phyloP scores from a whole-genome alignment of 2,113 vertebrate species.

The zebrafish (Danio rerio) region GRCz12tu NC_133190.1:18380001-18380500 shows the following conservation, averaged over 20 bases:
- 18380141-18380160: slow-evolving; percentile 60
- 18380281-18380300: not conserved
- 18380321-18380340: not conserved
- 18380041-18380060: slow-evolving; percentile 29
- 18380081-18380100: slow-evolving; percentile 65
- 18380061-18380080: slow-evolving; percentile 58
- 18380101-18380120: slow-evolving; percentile 67
- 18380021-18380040: slow-evolving; percentile 53
- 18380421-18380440: slow-evolving; percentile 75
- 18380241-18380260: slow-evolving; percentile 28
- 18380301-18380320: not conserved
- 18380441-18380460: slow-evolving; percentile 88
- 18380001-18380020: slow-evolving; percentile 65
- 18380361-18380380: not conserved
- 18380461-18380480: slow-evolving; percentile 86
- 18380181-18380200: slow-evolving; percentile 42
- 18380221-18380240: slow-evolving; percentile 8
- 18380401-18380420: slow-evolving; percentile 72
- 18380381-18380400: slow-evolving; percentile 77
- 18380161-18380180: slow-evolving; percentile 57
- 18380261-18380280: not conserved
- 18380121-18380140: slow-evolving; percentile 61
- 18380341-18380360: not conserved
- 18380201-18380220: slow-evolving; percentile 32
- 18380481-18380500: slow-evolving; percentile 95